These are phyloP conservation scores for Callaeas wilsoni DNA, from an alignment of 2,113 vertebrate genomes.

Conservation along the genomic window DNA sequence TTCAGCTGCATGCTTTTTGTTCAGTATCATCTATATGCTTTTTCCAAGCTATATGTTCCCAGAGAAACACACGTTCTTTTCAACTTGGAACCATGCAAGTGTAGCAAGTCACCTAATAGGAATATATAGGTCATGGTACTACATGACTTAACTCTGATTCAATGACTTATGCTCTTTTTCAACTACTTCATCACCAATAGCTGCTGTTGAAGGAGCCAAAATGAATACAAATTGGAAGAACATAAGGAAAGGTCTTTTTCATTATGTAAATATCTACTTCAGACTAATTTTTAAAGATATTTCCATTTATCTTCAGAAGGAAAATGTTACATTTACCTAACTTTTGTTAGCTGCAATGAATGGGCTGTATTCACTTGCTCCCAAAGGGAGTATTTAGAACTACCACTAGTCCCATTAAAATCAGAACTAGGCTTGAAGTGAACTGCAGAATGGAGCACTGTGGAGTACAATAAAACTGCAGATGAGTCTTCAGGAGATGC, in stretches of 20 bases:
- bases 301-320: background rate
- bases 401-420: background rate
- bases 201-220: background rate
- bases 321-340: background rate
- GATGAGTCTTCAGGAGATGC: background rate
- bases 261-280: background rate
- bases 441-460: background rate
- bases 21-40: background rate
- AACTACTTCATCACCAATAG: background rate
- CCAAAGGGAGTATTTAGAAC: background rate
- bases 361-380: background rate
- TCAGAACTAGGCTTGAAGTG: background rate
- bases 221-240: background rate
- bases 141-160: background rate
- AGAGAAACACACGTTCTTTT: background rate
- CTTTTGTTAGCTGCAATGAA: background rate
- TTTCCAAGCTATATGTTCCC: background rate
- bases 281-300: background rate
- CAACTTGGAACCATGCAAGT: background rate
- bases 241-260: background rate
- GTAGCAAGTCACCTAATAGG: background rate
- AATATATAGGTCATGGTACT: constrained; percentile 5
- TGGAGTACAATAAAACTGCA: background rate
- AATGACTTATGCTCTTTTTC: background rate
- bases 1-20: background rate